Evolutionary conservation across 2,797 vertebrate species (phyloP).

Genomic region (Anableps anableps): DNA sequence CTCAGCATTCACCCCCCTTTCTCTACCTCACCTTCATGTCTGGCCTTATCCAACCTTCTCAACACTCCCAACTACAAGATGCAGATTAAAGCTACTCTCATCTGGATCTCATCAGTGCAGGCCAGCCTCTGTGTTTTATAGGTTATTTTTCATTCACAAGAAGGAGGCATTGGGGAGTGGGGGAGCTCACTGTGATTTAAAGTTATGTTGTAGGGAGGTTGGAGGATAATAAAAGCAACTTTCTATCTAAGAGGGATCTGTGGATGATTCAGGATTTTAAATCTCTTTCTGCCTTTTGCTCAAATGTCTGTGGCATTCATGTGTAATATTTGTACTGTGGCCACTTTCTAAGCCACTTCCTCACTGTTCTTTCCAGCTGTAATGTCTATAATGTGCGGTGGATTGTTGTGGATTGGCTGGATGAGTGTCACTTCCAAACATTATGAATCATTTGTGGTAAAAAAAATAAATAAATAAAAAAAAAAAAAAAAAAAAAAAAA

Average conservation of each 20-base stretch:
- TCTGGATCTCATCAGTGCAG: slow-evolving; percentile 75
- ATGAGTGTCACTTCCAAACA: slow-evolving; percentile 56
- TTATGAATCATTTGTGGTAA: slow-evolving; percentile 45
- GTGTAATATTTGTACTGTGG: slow-evolving; percentile 15
- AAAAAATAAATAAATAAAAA: background rate
- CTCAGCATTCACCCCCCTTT: slow-evolving; percentile 35
- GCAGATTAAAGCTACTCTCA: slow-evolving; percentile 71
- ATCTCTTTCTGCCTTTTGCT: slow-evolving; percentile 18
- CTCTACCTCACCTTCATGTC: slow-evolving; percentile 41
- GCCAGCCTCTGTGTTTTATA: slow-evolving; percentile 54
- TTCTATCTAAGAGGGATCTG: slow-evolving; percentile 45
- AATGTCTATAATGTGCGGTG: slow-evolving; percentile 71
- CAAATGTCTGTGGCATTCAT: slow-evolving; percentile 31
- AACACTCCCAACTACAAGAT: slow-evolving; percentile 45
- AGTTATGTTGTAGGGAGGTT: slow-evolving; percentile 59
- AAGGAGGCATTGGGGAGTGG: slow-evolving; percentile 19
- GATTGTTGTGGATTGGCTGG: slow-evolving; percentile 57
- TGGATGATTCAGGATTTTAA: slow-evolving; percentile 45
- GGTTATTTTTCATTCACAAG: slow-evolving; percentile 72
- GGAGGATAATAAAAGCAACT: slow-evolving; percentile 71
- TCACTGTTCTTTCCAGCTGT: slow-evolving; percentile 52
- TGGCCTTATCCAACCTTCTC: slow-evolving; percentile 49
- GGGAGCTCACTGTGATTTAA: slow-evolving; percentile 64
- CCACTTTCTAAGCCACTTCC: slow-evolving; percentile 51
- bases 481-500: background rate